Evolutionary conservation across 2,888 invertebrate species (phyloP).

Genomic region (Petrolisthes manimaculis): DNA sequence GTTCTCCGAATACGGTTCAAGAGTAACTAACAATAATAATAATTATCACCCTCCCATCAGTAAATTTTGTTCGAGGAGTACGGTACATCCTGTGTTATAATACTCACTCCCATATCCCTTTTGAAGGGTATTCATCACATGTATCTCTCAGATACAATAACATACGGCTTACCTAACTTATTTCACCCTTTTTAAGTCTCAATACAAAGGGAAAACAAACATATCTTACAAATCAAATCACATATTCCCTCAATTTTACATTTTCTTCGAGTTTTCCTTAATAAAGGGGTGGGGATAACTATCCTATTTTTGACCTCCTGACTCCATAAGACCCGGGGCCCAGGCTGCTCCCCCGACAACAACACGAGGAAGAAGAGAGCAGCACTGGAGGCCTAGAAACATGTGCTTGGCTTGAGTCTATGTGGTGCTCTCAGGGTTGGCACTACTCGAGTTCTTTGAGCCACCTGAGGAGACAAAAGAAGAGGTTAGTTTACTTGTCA

Average conservation of each 20-base stretch:
- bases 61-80: not conserved
- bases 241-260: not conserved
- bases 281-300: not conserved
- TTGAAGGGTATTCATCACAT: not conserved
- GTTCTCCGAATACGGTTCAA: not conserved
- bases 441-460: conserved; percentile 56
- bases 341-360: conserved; percentile 38
- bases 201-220: conserved; percentile 2
- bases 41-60: too few species aligned
- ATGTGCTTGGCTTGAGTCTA: conserved; percentile 36
- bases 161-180: not conserved
- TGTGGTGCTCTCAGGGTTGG: conserved; percentile 53
- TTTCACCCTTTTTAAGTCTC: not conserved
- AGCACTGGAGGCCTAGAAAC: conserved; percentile 17
- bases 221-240: not conserved
- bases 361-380: conserved; percentile 40
- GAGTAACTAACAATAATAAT: not conserved
- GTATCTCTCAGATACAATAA: not conserved
- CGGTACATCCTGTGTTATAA: not conserved
- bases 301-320: conserved; percentile 40
- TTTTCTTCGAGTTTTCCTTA: not conserved
- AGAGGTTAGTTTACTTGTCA: not conserved
- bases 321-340: conserved; percentile 53
- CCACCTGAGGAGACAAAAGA: conserved; percentile 40
- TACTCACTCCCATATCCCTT: not conserved